Evolutionary conservation across 2,113 vertebrate species (phyloP).

Genomic region (Bungarus multicinctus): DNA sequence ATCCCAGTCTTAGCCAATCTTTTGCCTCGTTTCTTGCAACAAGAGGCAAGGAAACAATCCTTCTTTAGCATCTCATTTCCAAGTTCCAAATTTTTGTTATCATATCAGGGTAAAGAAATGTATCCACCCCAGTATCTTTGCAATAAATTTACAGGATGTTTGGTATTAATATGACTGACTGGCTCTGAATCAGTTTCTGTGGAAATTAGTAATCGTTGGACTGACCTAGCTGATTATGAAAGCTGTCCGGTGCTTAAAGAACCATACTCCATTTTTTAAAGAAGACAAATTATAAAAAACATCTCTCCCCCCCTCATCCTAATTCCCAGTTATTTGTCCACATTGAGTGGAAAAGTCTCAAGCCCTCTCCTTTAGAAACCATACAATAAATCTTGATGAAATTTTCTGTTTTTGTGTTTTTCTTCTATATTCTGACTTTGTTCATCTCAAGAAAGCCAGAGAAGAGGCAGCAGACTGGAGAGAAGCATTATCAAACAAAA

Average conservation of each 20-base stretch:
- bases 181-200: slow-evolving; percentile 11
- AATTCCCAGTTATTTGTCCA: not conserved
- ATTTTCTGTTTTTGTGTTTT: slow-evolving; percentile 12
- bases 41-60: not conserved
- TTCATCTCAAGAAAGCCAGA: slow-evolving; percentile 24
- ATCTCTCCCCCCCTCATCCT: not conserved
- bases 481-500: not conserved
- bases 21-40: not conserved
- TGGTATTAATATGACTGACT: not conserved
- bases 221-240: not conserved
- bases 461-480: not conserved
- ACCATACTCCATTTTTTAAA: slow-evolving; percentile 29
- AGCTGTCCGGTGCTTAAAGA: slow-evolving; percentile 18
- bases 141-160: not conserved
- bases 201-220: slow-evolving; percentile 33
- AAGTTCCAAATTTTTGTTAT: not conserved
- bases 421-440: slow-evolving; percentile 8
- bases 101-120: not conserved
- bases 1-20: not conserved
- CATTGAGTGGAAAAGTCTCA: slow-evolving; percentile 9
- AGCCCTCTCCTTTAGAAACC: slow-evolving; percentile 18
- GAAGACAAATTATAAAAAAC: not conserved
- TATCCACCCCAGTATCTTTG: not conserved
- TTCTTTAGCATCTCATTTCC: too few relatives aligned
- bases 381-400: not conserved